Base-by-base conservation (phyloP, 30 jellyfish, hydroid and myxozoan species). In the Morbakka virulenta region DNA sequence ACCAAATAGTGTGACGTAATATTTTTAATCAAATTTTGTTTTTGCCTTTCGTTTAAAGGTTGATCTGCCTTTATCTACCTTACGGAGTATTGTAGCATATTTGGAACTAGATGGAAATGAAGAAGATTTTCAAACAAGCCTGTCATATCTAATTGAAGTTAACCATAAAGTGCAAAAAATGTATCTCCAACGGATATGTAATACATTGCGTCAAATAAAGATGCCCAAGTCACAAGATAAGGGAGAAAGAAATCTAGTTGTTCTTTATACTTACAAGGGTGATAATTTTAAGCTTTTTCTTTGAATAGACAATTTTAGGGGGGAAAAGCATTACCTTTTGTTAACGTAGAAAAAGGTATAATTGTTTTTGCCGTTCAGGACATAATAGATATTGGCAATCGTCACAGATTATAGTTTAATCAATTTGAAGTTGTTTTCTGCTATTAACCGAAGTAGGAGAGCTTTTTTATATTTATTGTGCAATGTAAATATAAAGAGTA, bases 81-180 rank as follows among this genome's bases (percentile, higher is more conserved):
- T 89, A 79, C 76, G 73, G 75, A 61, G 66, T 31, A 52, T 89
- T 2, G 95, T 92, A 13, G 91, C 97, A 3, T 61, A 83, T 52
- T 74, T 89, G 14, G 94, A 83, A 21, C 70, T 89, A 62, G 89
- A 77, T 28, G 92, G 87, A n/a, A 89, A 79, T 12, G 85, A 89
- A 28, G 96, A 89, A 12, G 97, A 89, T n/a, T 89, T 89, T 52
- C 83, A 72, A 24, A 78, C 94, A 48, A 89, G 97, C 57, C 86
- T 89, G 11, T 67, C 78, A 2, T 93, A 79, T 23, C 77, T 89
- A 24, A 84, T 89, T 23, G 94, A 83, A 27, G 84, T 68, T 47
- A 80, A 80, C 34, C 67, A 62, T 41, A 80, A 80, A 66, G 70
- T 68, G 36, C 22, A 52, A 2, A 72, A 72, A 2, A 49, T 65